These are phyloP conservation scores for Ormia ochracea DNA, from an alignment of 2,888 invertebrate species.

Conservation along the genomic window DNA sequence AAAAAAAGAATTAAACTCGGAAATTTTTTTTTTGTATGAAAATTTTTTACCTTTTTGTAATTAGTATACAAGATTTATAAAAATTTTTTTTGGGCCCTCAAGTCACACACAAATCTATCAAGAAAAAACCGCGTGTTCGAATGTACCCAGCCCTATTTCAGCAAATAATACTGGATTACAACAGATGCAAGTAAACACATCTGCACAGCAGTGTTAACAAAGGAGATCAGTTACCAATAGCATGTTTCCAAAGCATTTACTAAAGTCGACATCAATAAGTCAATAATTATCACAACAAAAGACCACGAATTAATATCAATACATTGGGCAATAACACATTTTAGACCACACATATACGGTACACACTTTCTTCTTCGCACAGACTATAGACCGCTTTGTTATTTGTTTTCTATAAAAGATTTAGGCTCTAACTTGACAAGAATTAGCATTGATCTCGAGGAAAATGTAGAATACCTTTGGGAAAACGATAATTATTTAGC, in stretches of 20 bases:
- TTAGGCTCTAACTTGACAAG: neutral
- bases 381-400: neutral
- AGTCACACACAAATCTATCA: too few species aligned
- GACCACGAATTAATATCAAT: neutral
- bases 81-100: too few species aligned
- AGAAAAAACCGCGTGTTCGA: too few species aligned
- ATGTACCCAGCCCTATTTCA: too few species aligned
- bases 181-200: too few species aligned
- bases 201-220: neutral
- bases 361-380: neutral
- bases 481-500: conserved; percentile 59
- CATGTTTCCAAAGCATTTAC: neutral
- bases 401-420: neutral
- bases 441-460: neutral
- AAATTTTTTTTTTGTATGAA: too few species aligned
- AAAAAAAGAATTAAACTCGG: too few species aligned
- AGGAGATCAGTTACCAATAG: neutral
- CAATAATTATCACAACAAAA: too few species aligned
- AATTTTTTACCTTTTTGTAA: too few species aligned
- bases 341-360: neutral
- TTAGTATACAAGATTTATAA: too few species aligned
- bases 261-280: neutral
- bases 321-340: neutral
- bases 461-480: too few species aligned
- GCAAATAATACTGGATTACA: too few species aligned